Base-by-base conservation (phyloP, 1,140 invertebrate genomes). In the Drosophila parabipectinata region DNA sequence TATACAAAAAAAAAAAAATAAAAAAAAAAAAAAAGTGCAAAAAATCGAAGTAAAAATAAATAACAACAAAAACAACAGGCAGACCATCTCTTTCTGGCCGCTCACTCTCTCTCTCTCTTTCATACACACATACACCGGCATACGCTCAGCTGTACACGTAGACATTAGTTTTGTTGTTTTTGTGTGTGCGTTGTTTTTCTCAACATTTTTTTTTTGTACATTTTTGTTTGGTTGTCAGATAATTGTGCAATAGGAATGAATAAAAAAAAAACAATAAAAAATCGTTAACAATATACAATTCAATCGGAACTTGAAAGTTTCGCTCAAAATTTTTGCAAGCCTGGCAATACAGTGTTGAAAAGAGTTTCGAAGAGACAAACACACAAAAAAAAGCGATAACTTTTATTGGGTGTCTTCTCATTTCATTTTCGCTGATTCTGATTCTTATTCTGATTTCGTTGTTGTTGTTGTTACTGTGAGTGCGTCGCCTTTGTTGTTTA, bases 61-160 rank as follows among this genome's bases (percentile, higher is more conserved):
- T 62, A 57, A 74, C 72, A 72, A 56, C 12, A 63, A 52, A 39
- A 73, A 47, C 41, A 72, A 55, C 26, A 28, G 26, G 6, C 26
- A 5, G 26, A 28, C 26, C 26, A 28, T 28, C 26, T 28, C 26
- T 28, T 28, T 28, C 26, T 28, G 5, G 26, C 26, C 26, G 6
- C 26, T 6, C 26, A 6, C 26, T 68, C 61, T 54, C 53, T 69
- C 55, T 67, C 72, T 57, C 63, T 79, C 62, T 37, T 59, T 45
- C 57, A 37, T 18, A 18, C 62, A 63, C 79, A 39, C 28, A 50
- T 50, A 50, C 54, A 68, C 8, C 10, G 50, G 45, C 30, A 21
- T 64, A 52, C 71, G 60, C 82, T 75, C 82, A 79, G 78, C 79
- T 79, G 82, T 88, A 87, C 82, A 87, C 82, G 82, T 87, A 87